Evolutionary conservation across 1,140 invertebrate genomes (phyloP).

Genomic region (Triops longicaudatus): DNA sequence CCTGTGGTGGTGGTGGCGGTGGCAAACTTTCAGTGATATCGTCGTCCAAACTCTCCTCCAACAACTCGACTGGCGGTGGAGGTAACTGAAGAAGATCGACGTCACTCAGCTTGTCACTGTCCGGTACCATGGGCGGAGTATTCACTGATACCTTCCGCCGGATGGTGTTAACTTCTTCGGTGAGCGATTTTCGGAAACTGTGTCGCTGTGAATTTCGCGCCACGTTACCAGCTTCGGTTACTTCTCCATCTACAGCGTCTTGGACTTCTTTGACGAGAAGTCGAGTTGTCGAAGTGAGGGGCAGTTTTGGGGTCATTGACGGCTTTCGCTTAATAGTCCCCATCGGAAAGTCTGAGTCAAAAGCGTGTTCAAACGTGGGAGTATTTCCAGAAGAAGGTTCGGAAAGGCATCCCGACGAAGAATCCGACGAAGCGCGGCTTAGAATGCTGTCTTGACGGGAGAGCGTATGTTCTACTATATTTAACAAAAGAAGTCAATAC

Average conservation of each 20-base stretch:
- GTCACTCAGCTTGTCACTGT: not conserved
- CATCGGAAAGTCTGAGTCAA: conserved; percentile 58
- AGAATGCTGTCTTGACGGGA: conserved; percentile 25
- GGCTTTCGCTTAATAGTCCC: conserved; percentile 81
- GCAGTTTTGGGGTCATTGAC: conserved; percentile 80
- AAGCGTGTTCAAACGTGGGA: conserved; percentile 61
- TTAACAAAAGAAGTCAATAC: no score
- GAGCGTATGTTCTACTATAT: not conserved
- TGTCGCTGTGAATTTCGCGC: conserved; percentile 31
- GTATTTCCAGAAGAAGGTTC: conserved; percentile 38
- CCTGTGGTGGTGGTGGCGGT: conserved; percentile 49
- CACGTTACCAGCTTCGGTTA: conserved; percentile 30
- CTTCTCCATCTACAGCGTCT: conserved; percentile 44
- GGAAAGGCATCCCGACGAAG: conserved; percentile 61
- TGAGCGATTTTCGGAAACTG: conserved; percentile 36
- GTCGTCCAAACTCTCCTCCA: conserved; percentile 31
- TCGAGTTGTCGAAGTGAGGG: conserved; percentile 79
- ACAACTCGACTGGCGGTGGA: conserved; percentile 36
- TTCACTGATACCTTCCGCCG: conserved; percentile 38
- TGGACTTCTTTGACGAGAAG: conserved; percentile 69
- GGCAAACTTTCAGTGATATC: conserved; percentile 39
- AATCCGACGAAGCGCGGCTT: conserved; percentile 61
- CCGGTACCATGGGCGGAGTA: conserved; percentile 1
- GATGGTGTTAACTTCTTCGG: conserved; percentile 42
- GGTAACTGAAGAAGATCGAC: conserved; percentile 34